Evolutionary conservation across 2,888 invertebrate genomes (phyloP).

Genomic region (Caenorhabditis becei): DNA sequence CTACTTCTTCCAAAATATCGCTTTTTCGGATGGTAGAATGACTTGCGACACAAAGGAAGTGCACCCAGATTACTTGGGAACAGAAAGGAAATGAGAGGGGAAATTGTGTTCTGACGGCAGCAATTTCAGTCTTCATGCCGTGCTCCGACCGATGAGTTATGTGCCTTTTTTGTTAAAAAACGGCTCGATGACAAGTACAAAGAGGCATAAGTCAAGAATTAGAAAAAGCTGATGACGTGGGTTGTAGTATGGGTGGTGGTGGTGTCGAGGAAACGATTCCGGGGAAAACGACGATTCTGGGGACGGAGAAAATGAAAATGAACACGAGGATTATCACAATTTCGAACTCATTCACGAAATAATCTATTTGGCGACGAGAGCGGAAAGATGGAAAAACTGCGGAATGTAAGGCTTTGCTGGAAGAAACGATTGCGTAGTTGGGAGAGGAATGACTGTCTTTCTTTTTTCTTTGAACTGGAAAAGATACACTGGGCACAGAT

Average conservation of each 20-base stretch:
- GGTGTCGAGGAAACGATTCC: not conserved
- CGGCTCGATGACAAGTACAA: not conserved
- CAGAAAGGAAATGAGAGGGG: slow-evolving; percentile 27
- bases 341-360: slow-evolving; percentile 6
- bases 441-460: not conserved
- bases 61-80: slow-evolving; percentile 6
- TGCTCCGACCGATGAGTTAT: not conserved
- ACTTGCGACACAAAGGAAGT: slow-evolving; percentile 14
- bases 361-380: not conserved
- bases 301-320: slow-evolving; percentile 3
- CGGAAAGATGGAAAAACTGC: not conserved
- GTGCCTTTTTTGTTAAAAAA: not conserved
- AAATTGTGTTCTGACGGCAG: slow-evolving; percentile 24
- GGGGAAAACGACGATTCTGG: slow-evolving; percentile 1
- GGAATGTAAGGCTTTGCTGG: not conserved
- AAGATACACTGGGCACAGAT: slow-evolving; percentile 17
- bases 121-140: not conserved
- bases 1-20: not conserved
- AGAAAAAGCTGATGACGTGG: not conserved
- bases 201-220: not conserved
- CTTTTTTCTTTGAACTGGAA: not conserved
- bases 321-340: slow-evolving; percentile 17
- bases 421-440: not conserved
- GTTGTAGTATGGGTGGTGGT: not conserved
- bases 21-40: not conserved